phyloP scores from a whole-genome alignment of 2,797 vertebrate genomes.

The Cuculus canorus region DNA sequence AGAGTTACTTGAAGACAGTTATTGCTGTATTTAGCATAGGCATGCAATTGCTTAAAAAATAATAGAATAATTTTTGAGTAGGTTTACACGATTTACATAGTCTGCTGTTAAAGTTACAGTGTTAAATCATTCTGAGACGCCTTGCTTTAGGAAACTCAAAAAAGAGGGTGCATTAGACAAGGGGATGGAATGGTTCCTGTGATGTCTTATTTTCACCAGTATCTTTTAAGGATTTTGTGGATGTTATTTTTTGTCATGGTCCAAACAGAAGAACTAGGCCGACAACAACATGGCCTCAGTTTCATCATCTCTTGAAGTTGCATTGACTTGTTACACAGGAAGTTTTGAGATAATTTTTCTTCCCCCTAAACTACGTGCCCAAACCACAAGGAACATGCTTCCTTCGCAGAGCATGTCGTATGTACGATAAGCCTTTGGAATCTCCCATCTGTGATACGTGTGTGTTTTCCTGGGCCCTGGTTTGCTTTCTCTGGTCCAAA shows the following conservation, averaged over 20 bases:
- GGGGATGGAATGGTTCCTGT: background rate
- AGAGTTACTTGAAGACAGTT: rapidly evolving
- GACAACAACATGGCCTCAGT: background rate
- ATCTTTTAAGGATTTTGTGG: background rate
- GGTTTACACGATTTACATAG: background rate
- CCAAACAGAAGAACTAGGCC: background rate
- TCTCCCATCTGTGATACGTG: background rate
- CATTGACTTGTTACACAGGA: constrained; percentile 22
- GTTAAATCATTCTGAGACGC: background rate
- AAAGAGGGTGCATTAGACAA: background rate
- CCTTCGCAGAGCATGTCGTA: background rate
- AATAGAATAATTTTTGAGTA: background rate
- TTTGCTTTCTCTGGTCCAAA: rapidly evolving
- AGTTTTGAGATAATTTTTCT: constrained; percentile 4
- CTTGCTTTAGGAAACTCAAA: background rate
- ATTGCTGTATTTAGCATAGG: background rate
- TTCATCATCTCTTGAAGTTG: constrained; percentile 28
- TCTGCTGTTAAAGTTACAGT: background rate
- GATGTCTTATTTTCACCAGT: background rate
- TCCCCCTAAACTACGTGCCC: background rate
- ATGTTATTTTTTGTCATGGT: background rate
- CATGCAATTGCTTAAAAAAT: background rate
- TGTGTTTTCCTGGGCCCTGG: background rate
- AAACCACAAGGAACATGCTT: background rate
- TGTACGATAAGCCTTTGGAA: background rate